Base-by-base conservation (phyloP, 2,888 invertebrate species). In the Smittia aterrima region DNA sequence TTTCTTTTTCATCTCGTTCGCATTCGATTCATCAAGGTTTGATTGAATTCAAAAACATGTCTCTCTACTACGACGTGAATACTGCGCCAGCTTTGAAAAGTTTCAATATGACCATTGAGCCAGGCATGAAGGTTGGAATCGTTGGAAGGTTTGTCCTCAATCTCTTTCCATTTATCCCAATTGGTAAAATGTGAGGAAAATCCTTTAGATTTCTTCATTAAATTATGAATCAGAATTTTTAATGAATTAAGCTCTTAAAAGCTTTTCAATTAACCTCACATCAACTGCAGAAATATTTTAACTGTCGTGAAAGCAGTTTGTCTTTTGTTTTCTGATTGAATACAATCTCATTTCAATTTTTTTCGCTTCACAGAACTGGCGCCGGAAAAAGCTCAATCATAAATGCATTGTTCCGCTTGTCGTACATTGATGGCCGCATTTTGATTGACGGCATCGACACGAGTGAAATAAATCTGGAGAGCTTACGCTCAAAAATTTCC, bases 321-420 rank as follows among this genome's bases (percentile, higher is more conserved):
- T 4, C 47, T 11, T 47, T 47, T n/a, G 47, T 16, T 2, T n/a
- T 47, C 47, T 47, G n/a, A 47, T 16, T n/a, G 47, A 11, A 47
- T n/a, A 2, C 16, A 47, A n/a, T 58, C 18, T 22, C 58, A 47
- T 58, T 58, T 22, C 58, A 41, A 62, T 62, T 70, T 70, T 70
- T 68, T 75, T 75, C 92, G 75, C 92, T 92, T 13, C 93, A 93
- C 1, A 85, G 93, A 74, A 94, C 94, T 0, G 94, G 94, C 1
- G 93, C 93, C 1, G 94, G 93, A 0, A 92, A 92, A 81, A 91
- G 91, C 0, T 92, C 92, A 0, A 82, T 92, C 13, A 90, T 92
- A 76, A 87, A 91, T 0, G 91, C 92, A 0, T 82, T 95, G 73
- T 95, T 94, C 83, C 87, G 93, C 2, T 84, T 94, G 75, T 87